phyloP scores from a whole-genome alignment of 2,113 vertebrate genomes.

The Scolopax mira region DNA sequence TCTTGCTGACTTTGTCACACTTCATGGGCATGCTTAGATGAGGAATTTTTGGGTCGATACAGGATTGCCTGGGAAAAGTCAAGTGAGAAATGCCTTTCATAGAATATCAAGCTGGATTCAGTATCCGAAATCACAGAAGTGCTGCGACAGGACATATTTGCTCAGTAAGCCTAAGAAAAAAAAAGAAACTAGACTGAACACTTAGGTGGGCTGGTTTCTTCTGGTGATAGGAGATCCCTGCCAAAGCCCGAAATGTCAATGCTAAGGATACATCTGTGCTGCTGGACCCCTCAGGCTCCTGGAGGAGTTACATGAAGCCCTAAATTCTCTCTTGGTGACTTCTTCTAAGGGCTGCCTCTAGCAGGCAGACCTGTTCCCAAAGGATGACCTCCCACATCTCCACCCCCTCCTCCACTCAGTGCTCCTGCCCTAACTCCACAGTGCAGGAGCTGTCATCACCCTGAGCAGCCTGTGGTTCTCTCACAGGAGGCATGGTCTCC shows the following conservation, averaged over 20 bases:
- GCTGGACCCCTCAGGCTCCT: not conserved
- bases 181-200: not conserved
- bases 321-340: not conserved
- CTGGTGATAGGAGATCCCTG: not conserved
- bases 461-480: not conserved
- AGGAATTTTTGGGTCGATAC: not conserved
- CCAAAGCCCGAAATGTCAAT: not conserved
- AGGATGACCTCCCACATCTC: not conserved
- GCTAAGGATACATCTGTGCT: not conserved
- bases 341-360: not conserved
- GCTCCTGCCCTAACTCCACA: not conserved
- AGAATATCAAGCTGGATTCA: not conserved
- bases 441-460: accelerated
- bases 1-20: not conserved
- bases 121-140: not conserved
- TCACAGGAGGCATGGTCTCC: accelerated
- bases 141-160: not conserved
- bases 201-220: not conserved
- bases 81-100: conserved; percentile 14
- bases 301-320: not conserved
- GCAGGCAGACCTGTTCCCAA: not conserved
- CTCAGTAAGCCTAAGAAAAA: not conserved
- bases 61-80: conserved; percentile 1
- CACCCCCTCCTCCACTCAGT: not conserved
- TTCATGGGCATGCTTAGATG: not conserved